Evolutionary conservation across 2,888 invertebrate species (phyloP).

Genomic region (Monochamus alternatus): DNA sequence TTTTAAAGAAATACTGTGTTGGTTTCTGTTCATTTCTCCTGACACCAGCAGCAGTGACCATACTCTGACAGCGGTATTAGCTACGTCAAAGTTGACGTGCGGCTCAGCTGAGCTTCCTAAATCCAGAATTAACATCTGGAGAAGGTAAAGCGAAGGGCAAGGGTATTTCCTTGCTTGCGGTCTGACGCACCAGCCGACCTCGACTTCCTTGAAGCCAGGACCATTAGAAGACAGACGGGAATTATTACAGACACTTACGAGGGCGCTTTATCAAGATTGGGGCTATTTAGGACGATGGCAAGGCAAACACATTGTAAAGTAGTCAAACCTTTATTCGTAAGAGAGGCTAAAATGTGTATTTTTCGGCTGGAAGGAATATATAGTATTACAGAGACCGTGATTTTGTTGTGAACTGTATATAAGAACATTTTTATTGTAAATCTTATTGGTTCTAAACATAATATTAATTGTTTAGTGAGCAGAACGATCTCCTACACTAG

Average conservation of each 20-base stretch:
- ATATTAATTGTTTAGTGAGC: not conserved
- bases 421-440: too few relatives aligned
- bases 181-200: conserved; percentile 29
- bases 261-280: conserved; percentile 7
- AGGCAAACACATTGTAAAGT: not conserved
- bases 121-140: conserved; percentile 21
- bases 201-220: conserved; percentile 24
- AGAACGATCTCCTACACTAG: not conserved
- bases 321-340: too few relatives aligned
- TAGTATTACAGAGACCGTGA: too few relatives aligned
- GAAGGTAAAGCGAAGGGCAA: not conserved
- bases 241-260: conserved; percentile 22
- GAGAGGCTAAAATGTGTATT: too few relatives aligned
- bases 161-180: conserved; percentile 27
- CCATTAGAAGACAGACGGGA: conserved; percentile 20
- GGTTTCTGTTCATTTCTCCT: too few relatives aligned
- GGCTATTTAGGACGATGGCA: not conserved
- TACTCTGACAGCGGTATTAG: not conserved
- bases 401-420: too few relatives aligned
- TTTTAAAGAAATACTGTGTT: too few relatives aligned
- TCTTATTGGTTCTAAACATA: too few relatives aligned
- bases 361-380: too few relatives aligned
- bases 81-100: not conserved
- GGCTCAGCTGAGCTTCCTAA: not conserved
- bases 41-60: too few relatives aligned